Percentiles rank a stretch among this genome's conserved stretches.
These are phyloP conservation scores for Drosophila mulleri DNA, from an alignment of 2,888 invertebrate species.

Conservation along the genomic window DNA sequence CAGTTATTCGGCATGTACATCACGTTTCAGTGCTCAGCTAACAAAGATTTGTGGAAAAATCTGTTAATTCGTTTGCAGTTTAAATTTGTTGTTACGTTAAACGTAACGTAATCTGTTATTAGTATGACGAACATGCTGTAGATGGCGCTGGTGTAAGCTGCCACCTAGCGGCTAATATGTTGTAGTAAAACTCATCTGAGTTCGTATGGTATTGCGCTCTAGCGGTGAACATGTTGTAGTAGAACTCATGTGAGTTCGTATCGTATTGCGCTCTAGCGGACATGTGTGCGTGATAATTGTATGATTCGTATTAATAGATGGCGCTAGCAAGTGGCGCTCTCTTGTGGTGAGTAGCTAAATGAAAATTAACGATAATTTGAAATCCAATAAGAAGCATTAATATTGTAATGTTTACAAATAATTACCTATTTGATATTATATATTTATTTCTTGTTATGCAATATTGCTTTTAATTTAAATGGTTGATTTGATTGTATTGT, in stretches of 20 bases:
- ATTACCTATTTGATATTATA: no score
- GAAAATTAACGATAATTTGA: slow-evolving; percentile 10
- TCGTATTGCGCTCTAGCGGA: slow-evolving; percentile 4
- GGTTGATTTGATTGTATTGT: no score
- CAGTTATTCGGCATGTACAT: slow-evolving; percentile 22
- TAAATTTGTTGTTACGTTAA: slow-evolving; percentile 17
- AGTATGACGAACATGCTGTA: neutral
- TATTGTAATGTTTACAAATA: no score
- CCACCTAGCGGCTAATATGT: slow-evolving; percentile 36
- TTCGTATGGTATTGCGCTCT: no score
- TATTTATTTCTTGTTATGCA: neutral
- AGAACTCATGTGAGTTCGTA: no score
- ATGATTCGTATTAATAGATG: slow-evolving; percentile 16
- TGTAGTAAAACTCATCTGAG: neutral
- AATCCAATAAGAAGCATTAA: neutral
- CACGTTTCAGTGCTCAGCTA: slow-evolving; percentile 36
- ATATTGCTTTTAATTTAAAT: no score
- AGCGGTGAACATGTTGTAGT: slow-evolving; percentile 10
- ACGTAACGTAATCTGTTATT: neutral
- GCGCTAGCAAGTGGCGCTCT: slow-evolving; percentile 13
- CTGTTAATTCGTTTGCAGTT: slow-evolving; percentile 22
- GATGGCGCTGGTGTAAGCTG: neutral
- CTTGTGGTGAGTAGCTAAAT: neutral
- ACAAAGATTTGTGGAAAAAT: slow-evolving; percentile 38
- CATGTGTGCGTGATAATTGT: neutral